Base-by-base conservation (phyloP, 2,888 invertebrate species). In the Bellardia bayeri region DNA sequence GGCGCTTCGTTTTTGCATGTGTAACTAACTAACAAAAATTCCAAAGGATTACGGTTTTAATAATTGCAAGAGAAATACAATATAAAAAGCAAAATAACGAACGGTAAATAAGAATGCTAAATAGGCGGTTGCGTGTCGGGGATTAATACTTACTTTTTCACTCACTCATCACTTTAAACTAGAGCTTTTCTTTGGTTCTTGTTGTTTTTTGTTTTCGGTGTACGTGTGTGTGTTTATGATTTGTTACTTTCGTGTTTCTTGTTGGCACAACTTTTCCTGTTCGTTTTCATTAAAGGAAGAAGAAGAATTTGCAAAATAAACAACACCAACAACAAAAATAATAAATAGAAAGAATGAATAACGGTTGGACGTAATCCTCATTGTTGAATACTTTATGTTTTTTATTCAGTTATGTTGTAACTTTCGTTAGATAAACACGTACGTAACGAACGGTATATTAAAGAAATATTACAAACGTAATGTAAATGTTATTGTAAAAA, bases 31-130 rank as follows among this genome's bases (percentile, higher is more conserved):
- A 23, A 23, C 23, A 23, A 23, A 45, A 16, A 58, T 45, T 37
- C 11, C 2, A 58, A 76, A 78, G 87, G 87, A 87, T 85, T 83
- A 82, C 85, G 87, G 85, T 68, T 78, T 64, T 37, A 64, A 66
- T 64, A 74, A 74, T 69, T 64, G 63, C 58, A 63, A 23, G 9
- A 30, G 42, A 33, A 56, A 3, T 64, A 9, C 37, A 66, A 11
- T 37, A 13, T 14, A 16, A 30, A 51, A 42, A 23, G 13, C 42
- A 40, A 13, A 51, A 49, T 49, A 40, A 40, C 8, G 42, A 72
- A 76, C 68, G 56, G 49, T 49, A 71, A 51, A 66, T 61, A 63
- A 45, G 16, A 14, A 58, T 72, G 37, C 51, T 49, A 37, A 37
- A 37, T 37, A 37, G 37, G 37, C 37, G 74, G 5, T 14, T 49